Evolutionary conservation across 2,888 invertebrate genomes (phyloP).

Genomic region (Hirtodrosophila duncani): DNA sequence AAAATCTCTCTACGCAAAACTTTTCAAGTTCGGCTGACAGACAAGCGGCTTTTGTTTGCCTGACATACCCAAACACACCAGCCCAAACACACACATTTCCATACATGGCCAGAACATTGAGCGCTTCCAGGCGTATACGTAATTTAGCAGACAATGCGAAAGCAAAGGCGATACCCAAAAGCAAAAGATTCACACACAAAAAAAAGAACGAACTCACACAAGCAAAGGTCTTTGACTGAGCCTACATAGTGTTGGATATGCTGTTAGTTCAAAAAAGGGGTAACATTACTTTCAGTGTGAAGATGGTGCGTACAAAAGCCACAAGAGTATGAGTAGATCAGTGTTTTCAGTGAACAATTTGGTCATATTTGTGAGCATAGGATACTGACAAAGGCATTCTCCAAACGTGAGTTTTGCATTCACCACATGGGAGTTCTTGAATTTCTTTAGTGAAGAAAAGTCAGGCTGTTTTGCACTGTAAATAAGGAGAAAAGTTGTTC

Average conservation of each 20-base stretch:
- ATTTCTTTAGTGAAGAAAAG: too few relatives aligned
- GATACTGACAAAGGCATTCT: too few relatives aligned
- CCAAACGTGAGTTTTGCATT: too few relatives aligned
- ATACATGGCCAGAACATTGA: conserved; percentile 26
- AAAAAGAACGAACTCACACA: conserved; percentile 19
- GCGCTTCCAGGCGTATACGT: conserved; percentile 65
- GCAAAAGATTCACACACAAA: conserved; percentile 35
- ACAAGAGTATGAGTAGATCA: too few relatives aligned
- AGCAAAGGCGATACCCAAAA: conserved; percentile 30
- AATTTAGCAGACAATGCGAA: conserved; percentile 63
- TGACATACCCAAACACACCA: conserved; percentile 27
- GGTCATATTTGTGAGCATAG: too few relatives aligned
- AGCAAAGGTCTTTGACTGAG: conserved; percentile 63
- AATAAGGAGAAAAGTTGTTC: neutral
- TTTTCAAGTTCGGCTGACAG: conserved; percentile 67
- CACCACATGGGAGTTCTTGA: too few relatives aligned
- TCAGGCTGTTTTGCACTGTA: neutral
- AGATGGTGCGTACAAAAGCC: too few relatives aligned
- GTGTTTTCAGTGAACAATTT: too few relatives aligned
- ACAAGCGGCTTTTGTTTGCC: conserved; percentile 64
- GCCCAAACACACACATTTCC: neutral
- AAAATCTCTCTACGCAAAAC: conserved; percentile 49
- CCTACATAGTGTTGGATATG: conserved; percentile 22
- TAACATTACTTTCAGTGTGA: too few relatives aligned
- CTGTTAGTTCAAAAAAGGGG: conserved; percentile 38